These are phyloP conservation scores for Myiopsitta monachus DNA, from an alignment of 2,113 vertebrate genomes.

Conservation along the genomic window DNA sequence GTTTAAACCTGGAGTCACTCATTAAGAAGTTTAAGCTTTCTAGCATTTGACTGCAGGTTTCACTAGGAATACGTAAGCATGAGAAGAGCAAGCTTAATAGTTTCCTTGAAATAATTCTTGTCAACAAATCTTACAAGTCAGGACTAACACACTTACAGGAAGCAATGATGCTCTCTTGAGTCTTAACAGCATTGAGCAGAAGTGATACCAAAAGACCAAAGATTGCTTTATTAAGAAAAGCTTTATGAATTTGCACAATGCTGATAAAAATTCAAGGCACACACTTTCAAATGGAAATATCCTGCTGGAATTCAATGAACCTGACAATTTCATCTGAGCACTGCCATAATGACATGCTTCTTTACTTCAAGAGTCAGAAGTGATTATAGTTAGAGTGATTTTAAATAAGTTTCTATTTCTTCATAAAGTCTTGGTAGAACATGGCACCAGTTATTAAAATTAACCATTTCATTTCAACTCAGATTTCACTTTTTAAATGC, in stretches of 20 bases:
- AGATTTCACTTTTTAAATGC: neutral
- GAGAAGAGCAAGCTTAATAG: neutral
- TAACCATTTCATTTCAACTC: conserved; percentile 3
- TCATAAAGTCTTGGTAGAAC: neutral
- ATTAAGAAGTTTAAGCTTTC: neutral
- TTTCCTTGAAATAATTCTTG: neutral
- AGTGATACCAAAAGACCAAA: neutral
- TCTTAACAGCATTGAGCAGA: neutral
- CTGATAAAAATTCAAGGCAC: conserved; percentile 46
- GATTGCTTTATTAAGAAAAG: neutral
- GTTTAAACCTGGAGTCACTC: neutral
- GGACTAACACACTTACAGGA: neutral
- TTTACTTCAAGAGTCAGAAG: conserved; percentile 39
- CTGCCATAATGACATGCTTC: neutral
- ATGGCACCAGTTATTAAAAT: neutral
- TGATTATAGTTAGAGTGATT: conserved; percentile 1
- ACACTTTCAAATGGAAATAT: neutral
- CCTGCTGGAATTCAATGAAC: conserved; percentile 28
- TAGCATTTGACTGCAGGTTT: neutral
- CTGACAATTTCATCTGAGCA: conserved; percentile 23
- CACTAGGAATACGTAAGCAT: neutral
- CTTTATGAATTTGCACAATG: neutral
- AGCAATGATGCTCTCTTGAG: neutral
- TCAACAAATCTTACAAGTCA: neutral
- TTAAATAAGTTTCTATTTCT: conserved; percentile 43